Base-by-base conservation (phyloP, 2,797 vertebrate genomes). In the Adelosebastes latens region DNA sequence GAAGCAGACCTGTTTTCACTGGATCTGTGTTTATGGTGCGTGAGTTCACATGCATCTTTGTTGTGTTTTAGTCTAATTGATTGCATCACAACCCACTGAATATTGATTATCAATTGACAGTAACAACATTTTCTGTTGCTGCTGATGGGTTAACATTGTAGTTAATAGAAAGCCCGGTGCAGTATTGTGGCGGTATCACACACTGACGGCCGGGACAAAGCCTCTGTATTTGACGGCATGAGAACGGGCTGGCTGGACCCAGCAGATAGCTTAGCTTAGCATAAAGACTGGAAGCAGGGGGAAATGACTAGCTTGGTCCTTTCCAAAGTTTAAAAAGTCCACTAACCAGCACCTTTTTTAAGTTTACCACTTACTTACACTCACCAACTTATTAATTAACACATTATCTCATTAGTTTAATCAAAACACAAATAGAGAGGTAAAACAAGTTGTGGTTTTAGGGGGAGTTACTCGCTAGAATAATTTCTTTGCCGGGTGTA, bases 1-100 rank as follows among this genome's bases (percentile, higher is more conserved):
- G 39, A 61, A 78, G 27, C 61, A 55, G 24, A 65, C 61, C 6
- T 77, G 64, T 80, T 79, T 75, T 74, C 27, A 53, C 6, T 55
- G 4, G 31, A 72, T 53, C 34, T 25, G 66, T 29, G 66, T 29
- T 32, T 5, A n/a, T 36, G 9, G n/a, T 61, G 22, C 32, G 46
- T 79, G 25, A 55, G 8, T 63, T 49, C 24, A 60, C 3, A 6
- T n/a, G 8, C 14, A 2, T 34, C 12, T 52, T 46, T 61, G 12
- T 22, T 31, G 32, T 74, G n/a, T 29, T 65, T 53, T 39, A 56
- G 14, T 73, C 22, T 9, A 27, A 32, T 11, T 55, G 10, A 56
- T 61, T 20, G 3, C 14, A 39, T 52, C 4, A 58, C 27, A 55
- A 14, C 16, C 39, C 18, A 52, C 22, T 61, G 14, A 69, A 24